Evolutionary conservation across 1,140 invertebrate genomes (phyloP).

Genomic region (Fopius arisanus): DNA sequence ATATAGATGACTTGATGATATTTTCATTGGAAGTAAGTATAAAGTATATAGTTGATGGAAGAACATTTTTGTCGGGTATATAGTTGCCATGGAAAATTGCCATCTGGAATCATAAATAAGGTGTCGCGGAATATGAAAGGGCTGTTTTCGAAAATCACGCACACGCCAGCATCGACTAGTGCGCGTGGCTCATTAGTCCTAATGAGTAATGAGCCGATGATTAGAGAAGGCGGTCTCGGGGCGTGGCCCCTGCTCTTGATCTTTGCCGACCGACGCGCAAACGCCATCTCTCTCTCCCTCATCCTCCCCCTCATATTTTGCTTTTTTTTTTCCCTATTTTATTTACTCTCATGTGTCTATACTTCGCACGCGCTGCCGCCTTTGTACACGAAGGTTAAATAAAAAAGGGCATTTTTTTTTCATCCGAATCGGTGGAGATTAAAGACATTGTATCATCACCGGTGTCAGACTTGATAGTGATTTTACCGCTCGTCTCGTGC

Average conservation of each 20-base stretch:
- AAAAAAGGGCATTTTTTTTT: not conserved
- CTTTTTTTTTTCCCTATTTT: conserved; percentile 25
- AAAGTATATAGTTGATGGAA: not conserved
- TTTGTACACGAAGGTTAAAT: not conserved
- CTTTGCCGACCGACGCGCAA: conserved; percentile 49
- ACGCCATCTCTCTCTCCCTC: conserved; percentile 32
- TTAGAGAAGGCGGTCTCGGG: conserved; percentile 64
- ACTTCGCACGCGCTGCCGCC: not conserved
- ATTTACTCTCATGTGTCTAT: not conserved
- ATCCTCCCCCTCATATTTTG: conserved; percentile 22
- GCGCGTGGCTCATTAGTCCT: conserved; percentile 63
- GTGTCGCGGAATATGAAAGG: conserved; percentile 10
- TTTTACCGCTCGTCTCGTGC: not conserved
- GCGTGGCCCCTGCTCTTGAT: conserved; percentile 60
- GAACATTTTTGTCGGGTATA: not conserved
- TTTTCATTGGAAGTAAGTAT: too few species aligned
- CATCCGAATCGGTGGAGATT: conserved; percentile 33
- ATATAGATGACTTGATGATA: too few species aligned
- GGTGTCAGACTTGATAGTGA: not conserved
- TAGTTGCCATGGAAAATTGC: not conserved
- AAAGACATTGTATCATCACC: conserved; percentile 32
- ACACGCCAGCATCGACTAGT: conserved; percentile 42
- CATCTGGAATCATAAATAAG: conserved; percentile 1
- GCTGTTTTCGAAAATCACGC: conserved; percentile 18
- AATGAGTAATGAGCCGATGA: conserved; percentile 66